Base-by-base conservation (phyloP, 2,888 invertebrate genomes). In the Plemyria rubiginata region DNA sequence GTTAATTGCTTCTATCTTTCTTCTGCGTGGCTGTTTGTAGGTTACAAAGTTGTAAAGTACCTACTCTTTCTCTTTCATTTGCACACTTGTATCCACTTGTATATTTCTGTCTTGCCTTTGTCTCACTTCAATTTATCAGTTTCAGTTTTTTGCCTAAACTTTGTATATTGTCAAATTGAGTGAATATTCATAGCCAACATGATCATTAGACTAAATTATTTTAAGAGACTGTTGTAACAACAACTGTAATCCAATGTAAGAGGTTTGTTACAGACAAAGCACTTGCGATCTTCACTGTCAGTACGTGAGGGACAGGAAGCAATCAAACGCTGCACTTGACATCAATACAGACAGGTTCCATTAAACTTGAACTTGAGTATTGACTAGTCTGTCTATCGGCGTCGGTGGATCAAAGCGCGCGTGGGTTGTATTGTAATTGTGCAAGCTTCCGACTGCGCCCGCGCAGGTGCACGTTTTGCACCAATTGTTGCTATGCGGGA, bases 301-400 rank as follows among this genome's bases (percentile, higher is more conserved):
- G 49, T 50, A 29, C 49, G 11, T 15, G 11, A 29, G 32, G 51
- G 29, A 12, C 51, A 46, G 61, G 61, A 61, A 61, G 50, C 29
- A 55, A 54, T 53, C 41, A 56, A 38, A 56, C 46, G n/a, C 38
- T 58, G 69, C 67, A 70, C 70, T 71, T 71, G 71, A 67, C 71
- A 70, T 58, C 60, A 60, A 68, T 71, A 66, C 43, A 43, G 52
- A 71, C 70, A 56, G 68, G 70, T 70, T 67, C 45, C 52, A 59
- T 56, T 66, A 67, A 62, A 65, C 71, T 70, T 71, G 71, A 70
- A 71, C 68, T 71, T 67, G 58, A 55, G 53, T 62, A 65, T 58
- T 62, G 54, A 32, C 52, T 32, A 22, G 46, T 51, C 36, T 49
- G 28, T 46, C 36, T 38, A 38, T 38, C 36, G 36, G 36, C 55